These are phyloP conservation scores for Coremacera marginata DNA, from an alignment of 2,888 invertebrate species.

Conservation along the genomic window DNA sequence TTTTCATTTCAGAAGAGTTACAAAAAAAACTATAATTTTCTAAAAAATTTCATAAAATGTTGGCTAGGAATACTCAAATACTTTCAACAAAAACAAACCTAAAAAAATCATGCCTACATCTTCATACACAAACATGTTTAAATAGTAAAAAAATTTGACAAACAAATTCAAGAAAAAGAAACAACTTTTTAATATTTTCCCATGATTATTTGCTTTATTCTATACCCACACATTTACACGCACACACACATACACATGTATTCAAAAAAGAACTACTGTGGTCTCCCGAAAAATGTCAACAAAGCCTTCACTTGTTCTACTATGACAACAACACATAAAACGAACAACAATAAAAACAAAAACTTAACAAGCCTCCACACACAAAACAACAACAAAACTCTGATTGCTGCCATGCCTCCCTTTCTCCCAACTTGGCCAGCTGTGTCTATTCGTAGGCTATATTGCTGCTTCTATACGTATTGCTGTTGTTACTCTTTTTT, in stretches of 20 bases:
- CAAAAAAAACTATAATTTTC: no score
- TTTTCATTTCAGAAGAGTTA: no score
- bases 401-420: slow-evolving; percentile 9
- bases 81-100: no score
- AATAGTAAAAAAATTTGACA: not conserved
- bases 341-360: slow-evolving; percentile 42
- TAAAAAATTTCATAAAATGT: no score
- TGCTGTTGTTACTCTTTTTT: not conserved
- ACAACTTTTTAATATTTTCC: slow-evolving; percentile 51
- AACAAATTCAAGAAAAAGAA: slow-evolving; percentile 11
- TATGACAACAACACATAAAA: slow-evolving; percentile 56
- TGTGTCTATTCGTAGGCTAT: not conserved
- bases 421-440: not conserved
- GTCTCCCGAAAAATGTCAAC: slow-evolving; percentile 52
- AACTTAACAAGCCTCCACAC: slow-evolving; percentile 6
- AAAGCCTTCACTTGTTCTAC: slow-evolving; percentile 65
- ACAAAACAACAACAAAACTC: slow-evolving; percentile 52
- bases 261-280: slow-evolving; percentile 41
- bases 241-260: slow-evolving; percentile 54
- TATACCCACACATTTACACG: slow-evolving; percentile 23
- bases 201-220: slow-evolving; percentile 66
- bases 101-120: no score
- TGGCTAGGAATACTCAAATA: no score
- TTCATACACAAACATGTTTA: no score
- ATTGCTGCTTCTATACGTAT: not conserved